Percentiles rank a stretch among this genome's conserved stretches.
Conservation (phyloP, 1,140 invertebrate species). For the Leucophenga varia region DNA sequence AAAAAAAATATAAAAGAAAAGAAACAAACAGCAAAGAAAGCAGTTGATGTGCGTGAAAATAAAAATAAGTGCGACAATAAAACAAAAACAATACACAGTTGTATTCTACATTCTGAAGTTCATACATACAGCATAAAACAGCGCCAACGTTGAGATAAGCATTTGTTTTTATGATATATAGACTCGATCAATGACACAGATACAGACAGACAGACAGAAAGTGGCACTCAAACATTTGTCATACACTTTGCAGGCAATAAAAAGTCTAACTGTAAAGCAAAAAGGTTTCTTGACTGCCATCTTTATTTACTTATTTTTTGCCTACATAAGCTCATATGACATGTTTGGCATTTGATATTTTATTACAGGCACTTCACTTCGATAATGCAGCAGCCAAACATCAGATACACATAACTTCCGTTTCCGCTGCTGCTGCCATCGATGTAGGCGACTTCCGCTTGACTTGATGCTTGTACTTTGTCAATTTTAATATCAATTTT, state of each 20-base stretch:
- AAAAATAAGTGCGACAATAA: conserved; percentile 52
- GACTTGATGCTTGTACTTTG: no score
- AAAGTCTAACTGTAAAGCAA: conserved; percentile 12
- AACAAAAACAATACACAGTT: conserved; percentile 39
- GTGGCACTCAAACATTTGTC: conserved; percentile 49
- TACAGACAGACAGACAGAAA: no score
- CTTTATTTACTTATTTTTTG: no score
- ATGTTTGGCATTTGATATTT: not conserved
- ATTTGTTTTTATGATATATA: not conserved
- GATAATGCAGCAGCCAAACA: no score
- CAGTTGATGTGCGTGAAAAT: conserved; percentile 39
- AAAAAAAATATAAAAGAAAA: no score
- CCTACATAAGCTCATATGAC: no score
- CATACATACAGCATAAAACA: not conserved
- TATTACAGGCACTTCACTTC: conserved; percentile 12
- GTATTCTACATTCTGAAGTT: conserved; percentile 1
- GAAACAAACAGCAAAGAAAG: no score
- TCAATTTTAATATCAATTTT: conserved; percentile 3
- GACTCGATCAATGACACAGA: no score
- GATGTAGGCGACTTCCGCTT: no score
- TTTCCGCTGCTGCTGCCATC: no score
- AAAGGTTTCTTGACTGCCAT: no score
- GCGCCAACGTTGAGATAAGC: conserved; percentile 12
- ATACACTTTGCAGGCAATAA: conserved; percentile 51
- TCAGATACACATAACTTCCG: no score